Percentiles rank a stretch among this genome's conserved stretches.
phyloP scores from a whole-genome alignment of 2,113 vertebrate species.

The Cryptotis parvus region DNA sequence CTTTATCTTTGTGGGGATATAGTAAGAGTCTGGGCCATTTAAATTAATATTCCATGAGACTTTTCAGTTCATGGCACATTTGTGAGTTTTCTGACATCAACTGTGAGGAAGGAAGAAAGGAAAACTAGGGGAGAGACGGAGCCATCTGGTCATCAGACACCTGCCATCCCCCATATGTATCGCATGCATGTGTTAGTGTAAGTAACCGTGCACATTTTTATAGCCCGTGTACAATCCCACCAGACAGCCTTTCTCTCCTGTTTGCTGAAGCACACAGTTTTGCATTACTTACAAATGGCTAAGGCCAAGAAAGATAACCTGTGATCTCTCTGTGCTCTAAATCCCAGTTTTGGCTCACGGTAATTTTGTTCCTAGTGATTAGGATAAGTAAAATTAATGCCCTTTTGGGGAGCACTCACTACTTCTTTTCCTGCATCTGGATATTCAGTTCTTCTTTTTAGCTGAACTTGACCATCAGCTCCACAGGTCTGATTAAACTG shows the following conservation, averaged over 20 bases:
- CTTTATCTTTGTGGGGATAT: not conserved
- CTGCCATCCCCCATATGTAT: not conserved
- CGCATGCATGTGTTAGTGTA: not conserved
- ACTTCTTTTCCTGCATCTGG: not conserved
- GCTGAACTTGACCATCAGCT: not conserved
- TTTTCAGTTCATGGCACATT: conserved; percentile 30
- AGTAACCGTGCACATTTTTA: not conserved
- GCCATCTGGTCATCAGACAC: not conserved
- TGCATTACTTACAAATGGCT: not conserved
- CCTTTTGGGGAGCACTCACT: not conserved
- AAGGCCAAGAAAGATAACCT: not conserved
- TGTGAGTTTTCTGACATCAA: conserved; percentile 18
- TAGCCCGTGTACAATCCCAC: not conserved
- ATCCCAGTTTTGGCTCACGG: not conserved
- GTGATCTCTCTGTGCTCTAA: not conserved
- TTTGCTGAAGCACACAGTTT: not conserved
- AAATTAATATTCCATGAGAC: conserved; percentile 30
- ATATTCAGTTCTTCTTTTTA: not conserved
- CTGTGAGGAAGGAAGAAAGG: not conserved
- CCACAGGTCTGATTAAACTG: not conserved
- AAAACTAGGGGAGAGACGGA: not conserved
- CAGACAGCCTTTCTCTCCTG: not conserved
- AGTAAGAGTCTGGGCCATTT: conserved; percentile 18
- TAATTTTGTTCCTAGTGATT: not conserved
- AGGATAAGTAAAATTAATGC: not conserved